phyloP scores from a whole-genome alignment of 2,113 vertebrate genomes.

The Glaucidium brasilianum region DNA sequence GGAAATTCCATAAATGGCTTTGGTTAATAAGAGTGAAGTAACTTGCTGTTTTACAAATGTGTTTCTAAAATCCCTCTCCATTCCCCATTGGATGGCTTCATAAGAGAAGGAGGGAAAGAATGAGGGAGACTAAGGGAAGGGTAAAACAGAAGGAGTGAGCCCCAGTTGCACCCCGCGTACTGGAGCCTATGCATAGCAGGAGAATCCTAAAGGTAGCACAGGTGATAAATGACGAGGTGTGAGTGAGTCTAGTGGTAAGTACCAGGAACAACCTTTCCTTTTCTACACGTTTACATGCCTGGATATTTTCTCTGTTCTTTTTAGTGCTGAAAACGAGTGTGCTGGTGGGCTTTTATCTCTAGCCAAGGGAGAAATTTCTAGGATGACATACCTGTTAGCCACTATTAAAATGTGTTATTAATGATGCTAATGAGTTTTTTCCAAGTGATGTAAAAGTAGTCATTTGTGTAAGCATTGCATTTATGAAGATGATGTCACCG shows the following conservation, averaged over 20 bases:
- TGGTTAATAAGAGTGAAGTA: conserved; percentile 47
- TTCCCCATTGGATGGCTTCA: background rate
- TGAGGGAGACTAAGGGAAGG: background rate
- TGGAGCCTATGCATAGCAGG: background rate
- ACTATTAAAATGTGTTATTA: conserved; percentile 54
- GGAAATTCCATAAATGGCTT: conserved; percentile 56
- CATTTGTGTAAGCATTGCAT: background rate
- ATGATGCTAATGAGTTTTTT: conserved; percentile 58
- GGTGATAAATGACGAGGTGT: background rate
- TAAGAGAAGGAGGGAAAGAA: background rate
- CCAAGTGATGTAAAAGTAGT: conserved; percentile 41
- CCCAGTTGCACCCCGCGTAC: background rate
- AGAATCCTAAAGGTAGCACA: background rate
- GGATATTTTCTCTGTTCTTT: background rate
- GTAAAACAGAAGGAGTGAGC: background rate
- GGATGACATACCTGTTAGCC: background rate
- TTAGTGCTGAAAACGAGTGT: background rate
- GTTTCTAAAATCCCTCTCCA: background rate
- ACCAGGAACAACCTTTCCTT: background rate
- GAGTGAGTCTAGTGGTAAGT: background rate
- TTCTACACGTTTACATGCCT: background rate
- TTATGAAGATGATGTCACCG: conserved; percentile 59
- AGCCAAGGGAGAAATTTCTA: conserved; percentile 8
- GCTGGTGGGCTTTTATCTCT: conserved; percentile 40
- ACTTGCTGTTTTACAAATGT: conserved; percentile 7